Evolutionary conservation across 2,113 vertebrate species (phyloP), one percentile per base, ranked within the genome.

Genomic region (Notarius lentiginosus): DNA sequence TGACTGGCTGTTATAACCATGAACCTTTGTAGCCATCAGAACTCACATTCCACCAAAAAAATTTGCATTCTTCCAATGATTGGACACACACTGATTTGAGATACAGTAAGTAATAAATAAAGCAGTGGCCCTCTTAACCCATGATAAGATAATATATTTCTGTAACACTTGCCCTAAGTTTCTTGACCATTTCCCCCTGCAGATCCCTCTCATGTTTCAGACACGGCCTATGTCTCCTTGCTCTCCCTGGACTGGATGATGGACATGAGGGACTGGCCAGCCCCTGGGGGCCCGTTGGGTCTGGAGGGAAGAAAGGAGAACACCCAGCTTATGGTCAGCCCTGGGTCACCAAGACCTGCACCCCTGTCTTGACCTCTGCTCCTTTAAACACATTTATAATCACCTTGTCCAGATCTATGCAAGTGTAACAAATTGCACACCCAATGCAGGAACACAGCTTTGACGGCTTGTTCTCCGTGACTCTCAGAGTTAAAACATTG

Each of bases 191-290:
- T 27, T 73, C 27, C 51, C 77, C 82, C 63, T 51, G 53, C 63
- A 63, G 70, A 81, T 58, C 30, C 77, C 60, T 89, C 84, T 90
- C 82, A 51, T 85, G 86, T 90, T 91, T 89, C 84, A 84, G 53
- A 60, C 79, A 76, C 49, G 55, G 88, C 77, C 86, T 4, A 83
- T 89, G 86, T 88, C 82, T 89, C 83, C 82, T 77, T 77, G 68
- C 89, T 88, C 86, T 85, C 72, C 14, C n/a, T 0, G 81, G 80
- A 82, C 66, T 60, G 81, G 90, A 87, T 93, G 93, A 94, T 89
- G 92, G 94, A 94, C 92, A 79, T 82, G 84, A 90, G 87, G 86
- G 92, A 85, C 91, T 93, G 94, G 90, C n/a, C 24, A 84, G 83
- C 91, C 92, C 86, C 79, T 51, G 5, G 92, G 91, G 90, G 84